phyloP scores from a whole-genome alignment of 2,797 vertebrate species.

The Ceryle rudis region DNA sequence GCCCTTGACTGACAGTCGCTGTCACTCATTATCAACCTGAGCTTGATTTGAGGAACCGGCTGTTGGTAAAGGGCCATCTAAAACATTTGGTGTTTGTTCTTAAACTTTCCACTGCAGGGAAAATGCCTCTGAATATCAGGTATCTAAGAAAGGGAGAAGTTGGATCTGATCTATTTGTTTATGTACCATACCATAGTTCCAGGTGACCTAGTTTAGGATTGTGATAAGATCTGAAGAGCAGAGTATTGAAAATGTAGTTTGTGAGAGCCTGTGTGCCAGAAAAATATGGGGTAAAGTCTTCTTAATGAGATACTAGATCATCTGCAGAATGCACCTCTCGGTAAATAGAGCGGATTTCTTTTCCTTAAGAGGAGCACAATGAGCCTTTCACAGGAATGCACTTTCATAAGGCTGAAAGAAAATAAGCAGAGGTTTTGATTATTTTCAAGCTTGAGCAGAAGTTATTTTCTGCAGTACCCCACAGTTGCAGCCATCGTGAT shows the following conservation, averaged over 20 bases:
- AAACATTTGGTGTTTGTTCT: not conserved
- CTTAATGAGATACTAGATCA: slow-evolving; percentile 39
- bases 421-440: not conserved
- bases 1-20: not conserved
- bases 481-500: not conserved
- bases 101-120: not conserved
- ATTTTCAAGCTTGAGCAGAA: not conserved
- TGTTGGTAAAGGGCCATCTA: not conserved
- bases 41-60: not conserved
- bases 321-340: not conserved
- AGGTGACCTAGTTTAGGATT: slow-evolving; percentile 52
- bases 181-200: not conserved
- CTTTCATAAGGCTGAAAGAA: not conserved
- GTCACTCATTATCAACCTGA: not conserved
- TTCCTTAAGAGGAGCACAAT: not conserved
- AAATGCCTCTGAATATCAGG: not conserved
- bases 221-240: slow-evolving; percentile 51
- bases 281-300: slow-evolving; percentile 5
- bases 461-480: not conserved
- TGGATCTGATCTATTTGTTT: not conserved
- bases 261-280: not conserved
- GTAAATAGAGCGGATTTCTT: not conserved
- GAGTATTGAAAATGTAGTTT: slow-evolving; percentile 40
- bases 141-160: not conserved
- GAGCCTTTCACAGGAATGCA: not conserved